Percentiles rank a stretch among this genome's conserved stretches.
phyloP scores from a whole-genome alignment of 2,797 vertebrate genomes.

The Lutra lutra region DNA sequence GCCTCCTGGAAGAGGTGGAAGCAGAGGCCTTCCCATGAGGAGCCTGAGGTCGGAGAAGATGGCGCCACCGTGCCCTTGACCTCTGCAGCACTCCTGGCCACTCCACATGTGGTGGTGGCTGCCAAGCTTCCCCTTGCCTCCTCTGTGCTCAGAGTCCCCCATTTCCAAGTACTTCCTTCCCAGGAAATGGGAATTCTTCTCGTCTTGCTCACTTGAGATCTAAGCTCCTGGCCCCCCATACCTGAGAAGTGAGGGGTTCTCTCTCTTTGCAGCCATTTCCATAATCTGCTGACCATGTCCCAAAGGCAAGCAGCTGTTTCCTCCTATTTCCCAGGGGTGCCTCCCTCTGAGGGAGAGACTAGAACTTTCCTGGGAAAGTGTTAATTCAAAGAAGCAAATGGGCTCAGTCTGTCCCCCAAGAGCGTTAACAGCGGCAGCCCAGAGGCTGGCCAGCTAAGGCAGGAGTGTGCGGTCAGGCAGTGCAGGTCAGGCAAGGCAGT shows the following conservation, averaged over 20 bases:
- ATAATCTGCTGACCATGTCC: neutral
- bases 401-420: neutral
- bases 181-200: neutral
- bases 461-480: rapidly evolving
- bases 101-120: rapidly evolving
- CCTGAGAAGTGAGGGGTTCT: neutral
- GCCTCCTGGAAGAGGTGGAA: neutral
- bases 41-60: rapidly evolving
- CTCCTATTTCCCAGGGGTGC: neutral
- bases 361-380: neutral
- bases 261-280: neutral
- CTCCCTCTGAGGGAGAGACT: neutral
- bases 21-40: neutral
- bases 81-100: rapidly evolving
- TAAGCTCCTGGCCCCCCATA: neutral
- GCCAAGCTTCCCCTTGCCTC: neutral
- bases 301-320: neutral
- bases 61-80: neutral
- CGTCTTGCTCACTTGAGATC: neutral
- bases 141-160: neutral
- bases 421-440: neutral
- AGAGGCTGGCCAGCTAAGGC: neutral
- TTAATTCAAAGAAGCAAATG: neutral
- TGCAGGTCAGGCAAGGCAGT: rapidly evolving
- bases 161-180: neutral